Conservation (phyloP, 2,113 vertebrate genomes). For the Eulacestoma nigropectus region DNA sequence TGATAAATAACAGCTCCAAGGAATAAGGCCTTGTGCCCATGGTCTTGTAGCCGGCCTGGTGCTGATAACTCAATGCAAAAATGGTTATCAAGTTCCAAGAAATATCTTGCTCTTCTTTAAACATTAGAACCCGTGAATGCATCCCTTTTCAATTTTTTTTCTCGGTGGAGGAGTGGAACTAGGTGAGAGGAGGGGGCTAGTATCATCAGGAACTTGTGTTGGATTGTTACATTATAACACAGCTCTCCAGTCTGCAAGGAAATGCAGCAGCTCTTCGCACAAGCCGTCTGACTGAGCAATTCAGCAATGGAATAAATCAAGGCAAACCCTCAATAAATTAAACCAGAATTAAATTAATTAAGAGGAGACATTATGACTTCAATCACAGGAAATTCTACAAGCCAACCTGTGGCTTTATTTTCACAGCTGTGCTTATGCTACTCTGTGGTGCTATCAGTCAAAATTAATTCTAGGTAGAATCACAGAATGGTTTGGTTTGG, state of each 20-base stretch:
- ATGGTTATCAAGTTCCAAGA: background rate
- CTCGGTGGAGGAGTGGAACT: background rate
- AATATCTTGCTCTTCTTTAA: background rate
- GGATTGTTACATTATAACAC: background rate
- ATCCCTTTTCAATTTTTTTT: background rate
- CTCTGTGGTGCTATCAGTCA: background rate
- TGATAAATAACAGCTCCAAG: background rate
- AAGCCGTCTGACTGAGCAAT: background rate
- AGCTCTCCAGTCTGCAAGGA: background rate
- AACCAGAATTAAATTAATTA: slow-evolving; percentile 54
- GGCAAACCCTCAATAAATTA: slow-evolving; percentile 43
- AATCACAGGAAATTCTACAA: slow-evolving; percentile 31
- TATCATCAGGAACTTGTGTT: background rate
- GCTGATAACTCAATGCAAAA: background rate
- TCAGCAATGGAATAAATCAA: slow-evolving; percentile 36
- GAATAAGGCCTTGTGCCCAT: background rate
- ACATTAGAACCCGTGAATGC: background rate
- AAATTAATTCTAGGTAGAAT: slow-evolving; percentile 2
- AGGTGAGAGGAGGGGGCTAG: fast-evolving
- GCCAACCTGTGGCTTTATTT: slow-evolving; percentile 41
- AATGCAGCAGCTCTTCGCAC: background rate
- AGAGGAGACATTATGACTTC: slow-evolving; percentile 38
- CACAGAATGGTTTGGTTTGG: background rate
- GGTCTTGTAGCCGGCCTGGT: background rate
- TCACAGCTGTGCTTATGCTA: slow-evolving; percentile 50